A percentile compares a stretch with the other conserved stretches of the same genome.
phyloP scores from a whole-genome alignment of 2,797 vertebrate genomes.

The Ptychobarbus kaznakovi region DNA sequence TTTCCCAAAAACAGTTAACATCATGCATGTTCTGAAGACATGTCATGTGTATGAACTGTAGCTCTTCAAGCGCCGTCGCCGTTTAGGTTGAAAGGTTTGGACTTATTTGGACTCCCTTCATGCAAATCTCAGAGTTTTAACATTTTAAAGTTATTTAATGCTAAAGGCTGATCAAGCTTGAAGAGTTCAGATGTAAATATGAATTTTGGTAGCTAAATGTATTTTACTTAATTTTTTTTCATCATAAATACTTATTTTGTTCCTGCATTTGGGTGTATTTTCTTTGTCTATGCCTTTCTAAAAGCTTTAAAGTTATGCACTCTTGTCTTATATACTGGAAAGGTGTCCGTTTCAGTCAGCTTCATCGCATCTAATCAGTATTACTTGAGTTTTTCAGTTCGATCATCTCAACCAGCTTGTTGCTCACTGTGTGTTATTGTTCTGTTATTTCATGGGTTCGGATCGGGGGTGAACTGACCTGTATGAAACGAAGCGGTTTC shows the following conservation, averaged over 20 bases:
- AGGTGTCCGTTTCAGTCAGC: slow-evolving; percentile 75
- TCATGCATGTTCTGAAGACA: slow-evolving; percentile 59
- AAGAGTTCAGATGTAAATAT: slow-evolving; percentile 89
- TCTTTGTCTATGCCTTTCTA: slow-evolving; percentile 76
- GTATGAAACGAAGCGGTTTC: slow-evolving; percentile 84
- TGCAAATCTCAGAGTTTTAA: slow-evolving; percentile 29
- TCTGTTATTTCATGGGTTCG: slow-evolving; percentile 66
- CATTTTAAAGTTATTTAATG: slow-evolving; percentile 72
- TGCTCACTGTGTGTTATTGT: slow-evolving; percentile 82
- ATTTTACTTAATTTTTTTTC: slow-evolving; percentile 76
- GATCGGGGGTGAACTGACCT: slow-evolving; percentile 91
- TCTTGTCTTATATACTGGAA: slow-evolving; percentile 87
- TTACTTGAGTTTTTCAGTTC: slow-evolving; percentile 82
- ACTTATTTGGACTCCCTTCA: slow-evolving; percentile 42
- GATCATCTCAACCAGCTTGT: slow-evolving; percentile 80
- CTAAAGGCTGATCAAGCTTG: slow-evolving; percentile 82
- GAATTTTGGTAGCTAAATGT: slow-evolving; percentile 88
- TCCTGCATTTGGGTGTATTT: slow-evolving; percentile 67
- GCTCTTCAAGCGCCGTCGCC: slow-evolving; percentile 69
- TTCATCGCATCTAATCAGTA: slow-evolving; percentile 87
- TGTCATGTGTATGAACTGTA: slow-evolving; percentile 62
- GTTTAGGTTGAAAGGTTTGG: slow-evolving; percentile 33
- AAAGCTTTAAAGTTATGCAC: slow-evolving; percentile 87
- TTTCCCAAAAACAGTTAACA: slow-evolving; percentile 44
- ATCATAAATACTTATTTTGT: slow-evolving; percentile 68